Percentiles rank a stretch among this genome's conserved stretches.
These are phyloP conservation scores for Macrophya alboannulata DNA, from an alignment of 2,888 invertebrate species.

Conservation along the genomic window DNA sequence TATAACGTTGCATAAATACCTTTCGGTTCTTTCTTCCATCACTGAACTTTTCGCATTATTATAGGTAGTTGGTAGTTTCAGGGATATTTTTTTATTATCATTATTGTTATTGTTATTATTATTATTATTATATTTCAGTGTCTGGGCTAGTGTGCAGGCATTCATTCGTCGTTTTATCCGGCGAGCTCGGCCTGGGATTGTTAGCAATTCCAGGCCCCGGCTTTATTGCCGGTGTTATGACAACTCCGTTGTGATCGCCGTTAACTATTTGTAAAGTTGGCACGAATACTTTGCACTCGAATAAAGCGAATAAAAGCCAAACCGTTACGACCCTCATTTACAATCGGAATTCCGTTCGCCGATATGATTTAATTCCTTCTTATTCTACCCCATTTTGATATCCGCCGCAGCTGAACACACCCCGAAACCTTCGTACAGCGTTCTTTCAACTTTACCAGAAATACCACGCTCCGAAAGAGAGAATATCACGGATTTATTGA, in stretches of 20 bases:
- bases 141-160: background rate
- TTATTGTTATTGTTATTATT: conserved; percentile 4
- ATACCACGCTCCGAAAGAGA: background rate
- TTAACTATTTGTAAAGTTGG: conserved; percentile 68
- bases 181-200: conserved; percentile 26
- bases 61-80: conserved; percentile 1
- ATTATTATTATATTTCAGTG: conserved; percentile 22
- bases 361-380: conserved; percentile 45
- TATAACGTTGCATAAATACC: no score
- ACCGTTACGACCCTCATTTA: conserved; percentile 66
- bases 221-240: conserved; percentile 54
- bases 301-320: conserved; percentile 63
- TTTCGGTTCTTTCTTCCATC: background rate
- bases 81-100: conserved; percentile 10
- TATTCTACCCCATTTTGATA: background rate
- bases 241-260: conserved; percentile 59
- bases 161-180: conserved; percentile 26
- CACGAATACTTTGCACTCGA: conserved; percentile 68
- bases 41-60: conserved; percentile 40
- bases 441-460: background rate
- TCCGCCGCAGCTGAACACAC: background rate
- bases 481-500: conserved; percentile 2
- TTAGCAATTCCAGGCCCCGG: conserved; percentile 46
- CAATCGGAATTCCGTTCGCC: conserved; percentile 42
- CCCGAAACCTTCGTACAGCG: no score